phyloP scores from a whole-genome alignment of 2,888 invertebrate species.

The Sceliomorpha sp. region DNA sequence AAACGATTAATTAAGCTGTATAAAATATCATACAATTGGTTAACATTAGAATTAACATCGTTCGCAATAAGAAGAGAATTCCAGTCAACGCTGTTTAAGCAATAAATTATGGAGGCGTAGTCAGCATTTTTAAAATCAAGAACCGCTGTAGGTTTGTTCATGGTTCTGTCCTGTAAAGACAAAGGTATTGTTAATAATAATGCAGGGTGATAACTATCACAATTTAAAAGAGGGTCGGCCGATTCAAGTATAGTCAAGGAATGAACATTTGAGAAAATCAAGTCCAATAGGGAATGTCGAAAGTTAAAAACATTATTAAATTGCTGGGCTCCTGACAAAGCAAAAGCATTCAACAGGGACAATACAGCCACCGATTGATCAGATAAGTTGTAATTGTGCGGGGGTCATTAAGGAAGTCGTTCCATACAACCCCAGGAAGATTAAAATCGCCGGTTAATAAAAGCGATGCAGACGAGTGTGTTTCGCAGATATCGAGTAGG shows the following conservation, averaged over 20 bases:
- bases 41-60: not conserved
- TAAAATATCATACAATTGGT: not conserved
- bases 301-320: not conserved
- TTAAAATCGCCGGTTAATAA: not conserved
- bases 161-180: no score
- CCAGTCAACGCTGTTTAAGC: not conserved
- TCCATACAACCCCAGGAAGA: not conserved
- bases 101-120: not conserved
- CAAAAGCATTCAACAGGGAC: not conserved
- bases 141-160: not conserved
- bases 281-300: not conserved
- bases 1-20: not conserved
- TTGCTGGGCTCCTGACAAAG: not conserved
- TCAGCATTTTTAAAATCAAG: not conserved
- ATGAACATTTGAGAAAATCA: not conserved
- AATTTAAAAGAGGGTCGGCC: not conserved
- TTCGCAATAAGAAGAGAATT: not conserved
- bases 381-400: not conserved
- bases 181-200: not conserved
- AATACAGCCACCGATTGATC: no score
- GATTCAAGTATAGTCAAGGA: not conserved
- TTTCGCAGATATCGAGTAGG: not conserved
- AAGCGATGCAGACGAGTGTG: not conserved
- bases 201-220: slow-evolving; percentile 2
- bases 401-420: not conserved